These are phyloP conservation scores for Hephaestus fuliginosus DNA, from an alignment of 2,797 vertebrate species.

Conservation along the genomic window DNA sequence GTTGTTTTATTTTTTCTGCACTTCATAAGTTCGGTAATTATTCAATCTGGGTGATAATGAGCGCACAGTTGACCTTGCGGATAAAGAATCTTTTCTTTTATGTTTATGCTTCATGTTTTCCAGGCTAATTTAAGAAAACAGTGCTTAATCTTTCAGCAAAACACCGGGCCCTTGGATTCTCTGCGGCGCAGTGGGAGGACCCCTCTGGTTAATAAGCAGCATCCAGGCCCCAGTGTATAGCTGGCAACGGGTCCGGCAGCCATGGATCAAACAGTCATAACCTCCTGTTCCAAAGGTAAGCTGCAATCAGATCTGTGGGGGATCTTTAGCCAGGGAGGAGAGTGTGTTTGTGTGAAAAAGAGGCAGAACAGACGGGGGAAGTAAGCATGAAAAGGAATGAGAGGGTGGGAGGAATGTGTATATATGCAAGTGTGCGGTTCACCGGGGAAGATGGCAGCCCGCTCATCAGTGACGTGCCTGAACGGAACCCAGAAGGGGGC, in stretches of 20 bases:
- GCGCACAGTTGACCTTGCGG: constrained; percentile 78
- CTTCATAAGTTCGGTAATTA: constrained; percentile 79
- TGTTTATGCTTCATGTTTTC: constrained; percentile 77
- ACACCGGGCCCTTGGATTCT: constrained; percentile 62
- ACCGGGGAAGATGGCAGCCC: constrained; percentile 60
- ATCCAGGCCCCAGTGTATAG: constrained; percentile 73
- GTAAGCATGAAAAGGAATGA: constrained; percentile 76
- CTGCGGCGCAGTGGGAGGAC: constrained; percentile 62
- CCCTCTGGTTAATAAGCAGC: constrained; percentile 76
- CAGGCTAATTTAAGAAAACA: constrained; percentile 83
- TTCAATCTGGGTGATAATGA: constrained; percentile 82
- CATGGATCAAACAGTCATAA: constrained; percentile 85
- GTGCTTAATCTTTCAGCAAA: constrained; percentile 83
- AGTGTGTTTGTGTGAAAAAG: constrained; percentile 73
- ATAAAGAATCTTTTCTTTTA: constrained; percentile 79
- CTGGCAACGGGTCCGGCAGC: constrained; percentile 78
- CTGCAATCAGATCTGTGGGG: constrained; percentile 78
- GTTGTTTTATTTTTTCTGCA: constrained; percentile 64
- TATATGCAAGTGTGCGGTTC: constrained; percentile 33
- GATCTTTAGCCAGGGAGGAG: constrained; percentile 79
- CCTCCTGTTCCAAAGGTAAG: constrained; percentile 85
- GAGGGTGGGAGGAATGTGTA: constrained; percentile 61
- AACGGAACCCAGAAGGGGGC: constrained; percentile 77
- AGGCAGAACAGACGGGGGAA: constrained; percentile 77
- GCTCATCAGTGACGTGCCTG: constrained; percentile 76